Evolutionary conservation across 2,888 invertebrate species (phyloP).

Genomic region (Agelastica alni): DNA sequence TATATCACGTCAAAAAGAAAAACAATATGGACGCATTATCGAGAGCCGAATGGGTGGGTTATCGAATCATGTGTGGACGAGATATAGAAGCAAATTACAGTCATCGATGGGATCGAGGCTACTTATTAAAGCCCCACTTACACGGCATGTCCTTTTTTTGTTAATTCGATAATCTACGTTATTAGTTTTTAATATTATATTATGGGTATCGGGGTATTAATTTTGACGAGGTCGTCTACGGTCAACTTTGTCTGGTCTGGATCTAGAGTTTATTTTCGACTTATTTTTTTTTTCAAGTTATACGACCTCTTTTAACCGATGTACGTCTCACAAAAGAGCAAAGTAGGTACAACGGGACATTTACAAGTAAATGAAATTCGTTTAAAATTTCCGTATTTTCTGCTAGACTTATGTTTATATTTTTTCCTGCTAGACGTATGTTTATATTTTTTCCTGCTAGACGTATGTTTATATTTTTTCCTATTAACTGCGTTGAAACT

Average conservation of each 20-base stretch:
- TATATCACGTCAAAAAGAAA: slow-evolving; percentile 20
- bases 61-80: slow-evolving; percentile 52
- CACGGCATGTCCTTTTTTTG: slow-evolving; percentile 47
- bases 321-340: too few species aligned
- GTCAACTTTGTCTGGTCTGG: slow-evolving; percentile 23
- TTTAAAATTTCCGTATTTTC: too few species aligned
- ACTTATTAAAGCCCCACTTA: slow-evolving; percentile 55
- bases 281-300: slow-evolving; percentile 1
- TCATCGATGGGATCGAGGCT: slow-evolving; percentile 52
- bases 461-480: too few species aligned
- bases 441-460: too few species aligned
- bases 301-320: too few species aligned
- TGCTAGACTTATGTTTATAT: too few species aligned
- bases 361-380: too few species aligned
- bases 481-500: too few species aligned
- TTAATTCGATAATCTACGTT: slow-evolving; percentile 52
- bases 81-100: slow-evolving; percentile 55
- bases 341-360: too few species aligned
- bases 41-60: slow-evolving; percentile 50
- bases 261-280: not conserved
- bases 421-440: too few species aligned
- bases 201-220: slow-evolving; percentile 40
- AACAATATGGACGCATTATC: slow-evolving; percentile 41
- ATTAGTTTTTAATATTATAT: slow-evolving; percentile 49
- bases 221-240: slow-evolving; percentile 37